These are phyloP conservation scores for Megalopta genalis DNA, from an alignment of 1,140 invertebrate species.

Conservation along the genomic window DNA sequence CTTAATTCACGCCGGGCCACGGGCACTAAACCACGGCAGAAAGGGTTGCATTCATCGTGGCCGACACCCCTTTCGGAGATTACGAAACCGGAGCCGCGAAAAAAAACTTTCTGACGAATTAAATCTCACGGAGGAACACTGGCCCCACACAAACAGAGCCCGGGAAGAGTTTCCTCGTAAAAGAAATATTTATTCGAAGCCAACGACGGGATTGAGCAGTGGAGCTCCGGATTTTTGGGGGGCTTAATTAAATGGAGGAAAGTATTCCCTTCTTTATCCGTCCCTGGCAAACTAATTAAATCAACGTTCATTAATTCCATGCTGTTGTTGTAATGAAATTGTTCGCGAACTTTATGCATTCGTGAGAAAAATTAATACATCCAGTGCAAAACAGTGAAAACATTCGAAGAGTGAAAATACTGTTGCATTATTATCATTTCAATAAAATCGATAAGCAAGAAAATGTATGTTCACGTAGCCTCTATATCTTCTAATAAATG, in stretches of 20 bases:
- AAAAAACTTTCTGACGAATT: conserved; percentile 29
- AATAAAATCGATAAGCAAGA: too few relatives aligned
- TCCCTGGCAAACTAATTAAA: too few relatives aligned
- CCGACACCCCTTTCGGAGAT: conserved; percentile 26
- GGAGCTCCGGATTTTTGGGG: background rate
- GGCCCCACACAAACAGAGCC: background rate
- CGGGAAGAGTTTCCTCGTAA: background rate
- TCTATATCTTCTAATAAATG: too few relatives aligned
- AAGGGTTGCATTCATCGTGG: conserved; percentile 34
- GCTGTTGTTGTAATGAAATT: too few relatives aligned
- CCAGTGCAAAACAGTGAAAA: too few relatives aligned
- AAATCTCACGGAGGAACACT: background rate
- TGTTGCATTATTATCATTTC: too few relatives aligned
- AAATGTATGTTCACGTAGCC: too few relatives aligned
- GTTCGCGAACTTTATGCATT: too few relatives aligned
- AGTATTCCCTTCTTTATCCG: too few relatives aligned
- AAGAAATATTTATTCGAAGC: conserved; percentile 6
- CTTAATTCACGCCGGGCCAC: conserved; percentile 40
- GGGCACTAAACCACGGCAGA: conserved; percentile 21
- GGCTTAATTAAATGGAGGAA: conserved; percentile 1
- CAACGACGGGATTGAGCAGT: background rate
- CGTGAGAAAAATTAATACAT: too few relatives aligned
- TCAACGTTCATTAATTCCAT: too few relatives aligned
- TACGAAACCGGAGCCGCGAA: conserved; percentile 25
- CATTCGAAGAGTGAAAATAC: too few relatives aligned